Percentiles rank a stretch among this genome's conserved stretches.
phyloP scores from a whole-genome alignment of 2,113 vertebrate species.

The Charadrius vociferus region DNA sequence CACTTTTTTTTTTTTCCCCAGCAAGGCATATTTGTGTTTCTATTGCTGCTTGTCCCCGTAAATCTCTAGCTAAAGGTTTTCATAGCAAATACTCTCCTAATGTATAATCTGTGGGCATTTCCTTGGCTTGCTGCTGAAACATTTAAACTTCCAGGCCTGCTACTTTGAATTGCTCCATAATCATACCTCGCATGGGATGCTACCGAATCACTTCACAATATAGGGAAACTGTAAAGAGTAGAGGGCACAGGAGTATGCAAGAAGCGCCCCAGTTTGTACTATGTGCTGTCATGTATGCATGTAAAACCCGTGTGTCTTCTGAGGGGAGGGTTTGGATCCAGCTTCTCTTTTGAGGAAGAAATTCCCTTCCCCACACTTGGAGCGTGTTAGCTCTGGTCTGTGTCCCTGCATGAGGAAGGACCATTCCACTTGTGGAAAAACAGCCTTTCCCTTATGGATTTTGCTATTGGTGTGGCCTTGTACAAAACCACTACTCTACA shows the following conservation, averaged over 20 bases:
- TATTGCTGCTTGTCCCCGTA: neutral
- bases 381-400: neutral
- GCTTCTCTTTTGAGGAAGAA: neutral
- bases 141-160: neutral
- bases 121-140: neutral
- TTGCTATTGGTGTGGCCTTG: neutral
- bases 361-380: neutral
- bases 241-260: neutral
- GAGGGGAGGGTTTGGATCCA: neutral
- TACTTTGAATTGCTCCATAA: neutral
- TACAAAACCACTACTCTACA: neutral
- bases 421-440: neutral
- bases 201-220: neutral
- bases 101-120: neutral
- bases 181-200: neutral
- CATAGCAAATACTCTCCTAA: neutral
- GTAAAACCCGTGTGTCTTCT: neutral
- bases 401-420: neutral
- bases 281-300: neutral
- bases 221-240: neutral
- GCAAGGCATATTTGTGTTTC: neutral
- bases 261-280: neutral
- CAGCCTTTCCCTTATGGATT: neutral
- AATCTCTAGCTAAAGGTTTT: neutral
- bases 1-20: no score